Evolutionary conservation across 23 tunicate genomes (phyloP).

Genomic region (Styela clava): DNA sequence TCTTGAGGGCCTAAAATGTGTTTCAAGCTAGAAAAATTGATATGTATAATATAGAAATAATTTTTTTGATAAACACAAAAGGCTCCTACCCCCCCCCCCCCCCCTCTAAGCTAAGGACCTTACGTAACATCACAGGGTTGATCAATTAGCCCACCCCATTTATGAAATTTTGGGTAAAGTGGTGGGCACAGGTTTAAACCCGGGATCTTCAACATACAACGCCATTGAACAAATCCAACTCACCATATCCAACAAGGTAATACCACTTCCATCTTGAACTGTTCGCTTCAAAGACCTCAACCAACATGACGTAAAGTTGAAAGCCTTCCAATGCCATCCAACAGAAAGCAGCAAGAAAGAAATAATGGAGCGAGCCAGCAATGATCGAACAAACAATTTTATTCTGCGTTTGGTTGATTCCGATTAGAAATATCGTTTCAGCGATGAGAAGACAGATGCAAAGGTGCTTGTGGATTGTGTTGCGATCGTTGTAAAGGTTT

Average conservation of each 20-base stretch:
- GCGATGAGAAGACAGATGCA: constrained; percentile 71
- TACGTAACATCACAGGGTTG: no score
- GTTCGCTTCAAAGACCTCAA: constrained; percentile 48
- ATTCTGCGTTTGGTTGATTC: constrained; percentile 63
- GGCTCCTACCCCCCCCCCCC: no score
- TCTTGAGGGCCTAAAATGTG: no score
- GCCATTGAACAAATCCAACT: no score
- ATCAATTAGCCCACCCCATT: no score
- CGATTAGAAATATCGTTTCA: constrained; percentile 68
- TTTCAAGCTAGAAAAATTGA: no score
- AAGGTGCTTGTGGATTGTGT: constrained; percentile 75
- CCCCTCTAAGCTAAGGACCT: no score
- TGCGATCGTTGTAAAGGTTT: constrained; percentile 67
- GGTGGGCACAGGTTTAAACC: no score
- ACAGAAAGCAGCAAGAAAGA: constrained; percentile 70
- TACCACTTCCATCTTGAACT: constrained; percentile 70
- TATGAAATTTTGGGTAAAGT: no score
- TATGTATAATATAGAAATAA: no score
- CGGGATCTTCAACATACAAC: no score
- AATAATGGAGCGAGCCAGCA: constrained; percentile 71
- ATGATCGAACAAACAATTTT: constrained; percentile 49
- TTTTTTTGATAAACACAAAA: no score
- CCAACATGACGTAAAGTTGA: constrained; percentile 75
- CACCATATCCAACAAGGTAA: constrained; percentile 73
- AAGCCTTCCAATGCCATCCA: constrained; percentile 91